A percentile compares a stretch with the other conserved stretches of the same genome.
Conservation (phyloP, 2,888 invertebrate species). For the Lobophora halterata region DNA sequence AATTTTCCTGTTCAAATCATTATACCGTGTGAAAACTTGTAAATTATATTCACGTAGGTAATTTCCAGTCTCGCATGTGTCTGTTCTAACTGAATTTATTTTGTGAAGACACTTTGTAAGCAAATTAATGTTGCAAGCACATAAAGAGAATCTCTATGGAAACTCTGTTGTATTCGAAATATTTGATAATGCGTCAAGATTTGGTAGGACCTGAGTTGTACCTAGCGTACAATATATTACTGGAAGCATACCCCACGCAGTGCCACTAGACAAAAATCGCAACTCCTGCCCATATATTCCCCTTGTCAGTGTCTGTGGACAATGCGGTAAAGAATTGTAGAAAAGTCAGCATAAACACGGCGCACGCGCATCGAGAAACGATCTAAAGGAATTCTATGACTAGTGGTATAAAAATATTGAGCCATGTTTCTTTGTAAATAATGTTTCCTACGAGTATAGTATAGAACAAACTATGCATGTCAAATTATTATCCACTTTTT, state of each 20-base stretch:
- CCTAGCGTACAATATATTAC: constrained; percentile 42
- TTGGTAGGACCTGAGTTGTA: constrained; percentile 25
- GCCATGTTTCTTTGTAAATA: neutral
- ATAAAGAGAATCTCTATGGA: neutral
- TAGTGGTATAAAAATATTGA: neutral
- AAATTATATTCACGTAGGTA: constrained; percentile 16
- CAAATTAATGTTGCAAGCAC: neutral
- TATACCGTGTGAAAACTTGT: constrained; percentile 23
- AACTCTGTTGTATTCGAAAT: constrained; percentile 10
- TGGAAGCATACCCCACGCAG: constrained; percentile 64
- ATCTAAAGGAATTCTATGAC: constrained; percentile 50
- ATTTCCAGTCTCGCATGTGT: constrained; percentile 5
- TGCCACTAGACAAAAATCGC: constrained; percentile 75
- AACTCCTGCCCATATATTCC: constrained; percentile 67
- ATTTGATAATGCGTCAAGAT: constrained; percentile 27
- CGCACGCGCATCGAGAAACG: constrained; percentile 62
- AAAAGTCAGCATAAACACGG: constrained; percentile 70
- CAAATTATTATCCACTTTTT: no score
- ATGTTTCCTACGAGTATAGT: no score
- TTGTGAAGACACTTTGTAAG: no score
- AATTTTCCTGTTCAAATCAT: constrained; percentile 24
- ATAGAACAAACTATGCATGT: no score
- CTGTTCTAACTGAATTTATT: neutral
- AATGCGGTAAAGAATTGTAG: constrained; percentile 67
- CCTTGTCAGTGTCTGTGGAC: constrained; percentile 61